A percentile compares a stretch with the other conserved stretches of the same genome.
Conservation (phyloP, 2,797 vertebrate genomes). For the Sus cebifrons region DNA sequence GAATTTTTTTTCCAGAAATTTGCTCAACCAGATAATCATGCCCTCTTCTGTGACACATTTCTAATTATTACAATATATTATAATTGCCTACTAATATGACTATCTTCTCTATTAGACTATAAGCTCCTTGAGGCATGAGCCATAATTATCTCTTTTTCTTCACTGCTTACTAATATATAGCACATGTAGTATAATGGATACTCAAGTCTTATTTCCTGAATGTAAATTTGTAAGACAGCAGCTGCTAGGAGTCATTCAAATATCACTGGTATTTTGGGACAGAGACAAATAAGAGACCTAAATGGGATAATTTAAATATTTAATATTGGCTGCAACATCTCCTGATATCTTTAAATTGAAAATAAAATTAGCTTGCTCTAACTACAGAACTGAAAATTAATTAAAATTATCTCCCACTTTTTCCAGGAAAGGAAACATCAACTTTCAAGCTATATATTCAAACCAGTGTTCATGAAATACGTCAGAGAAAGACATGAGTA, state of each 20-base stretch:
- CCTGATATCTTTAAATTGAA: constrained; percentile 16
- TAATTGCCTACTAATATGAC: background rate
- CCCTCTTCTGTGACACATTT: background rate
- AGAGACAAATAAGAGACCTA: constrained; percentile 37
- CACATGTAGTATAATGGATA: background rate
- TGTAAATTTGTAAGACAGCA: background rate
- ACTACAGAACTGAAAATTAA: constrained; percentile 51
- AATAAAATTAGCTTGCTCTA: constrained; percentile 56
- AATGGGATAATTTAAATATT: constrained; percentile 25
- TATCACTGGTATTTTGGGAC: background rate
- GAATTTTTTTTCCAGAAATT: background rate
- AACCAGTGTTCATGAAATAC: constrained; percentile 20
- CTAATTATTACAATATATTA: constrained; percentile 1
- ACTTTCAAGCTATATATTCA: background rate
- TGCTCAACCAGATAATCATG: constrained; percentile 10
- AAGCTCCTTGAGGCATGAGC: constrained; percentile 33
- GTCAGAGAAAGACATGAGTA: background rate
- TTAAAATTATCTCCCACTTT: constrained; percentile 50
- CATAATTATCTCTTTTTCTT: background rate
- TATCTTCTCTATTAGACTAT: constrained; percentile 17
- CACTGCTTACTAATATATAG: background rate
- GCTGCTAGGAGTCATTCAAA: constrained; percentile 36
- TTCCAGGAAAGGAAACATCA: constrained; percentile 19
- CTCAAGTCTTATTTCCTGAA: background rate
- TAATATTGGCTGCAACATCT: background rate